Base-by-base conservation (phyloP, 1,140 invertebrate species). In the Pseudomyrmex concolor region DNA sequence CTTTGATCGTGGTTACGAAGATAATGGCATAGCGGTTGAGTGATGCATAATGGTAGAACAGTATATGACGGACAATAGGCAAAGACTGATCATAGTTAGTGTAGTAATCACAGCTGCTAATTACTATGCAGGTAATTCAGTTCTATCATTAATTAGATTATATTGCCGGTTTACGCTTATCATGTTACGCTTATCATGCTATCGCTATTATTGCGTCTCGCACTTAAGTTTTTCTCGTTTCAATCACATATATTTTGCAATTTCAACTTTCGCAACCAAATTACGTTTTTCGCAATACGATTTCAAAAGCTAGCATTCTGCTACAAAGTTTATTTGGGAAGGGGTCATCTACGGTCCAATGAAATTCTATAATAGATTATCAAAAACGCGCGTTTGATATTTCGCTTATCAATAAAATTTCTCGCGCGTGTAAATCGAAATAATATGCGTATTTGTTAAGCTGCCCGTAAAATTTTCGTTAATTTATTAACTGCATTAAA, bases 401-500 rank as follows among this genome's bases (percentile, higher is more conserved):
- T 34, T 34, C 34, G 12, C 5, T 4, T 25, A 25, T 71, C 15
- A 25, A 71, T 70, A 59, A 80, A 78, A 80, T 48, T 71, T 70
- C 10, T 34, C 43, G 43, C 19, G 4, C 45, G 55, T 71, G 55
- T 50, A 13, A 70, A n/a, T 2, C 48, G 34, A 19, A 70, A 48
- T 70, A 78, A 70, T 70, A 70, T 48, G 54, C 54, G 50, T 17
- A 10, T 25, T 7, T 34, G 43, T 12, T 4, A 8, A 34, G 34
- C 5, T 34, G 34, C 5, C 5, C 34, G 34, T 0, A 5, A 34
- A 34, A 34, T 4, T 34, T 34, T 34, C 0, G 34, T 34, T 34
- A 48, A 80, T 80, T 59, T 70, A 80, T 80, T 80, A 80, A 80
- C 43, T 34, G 54, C 19, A 48, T 59, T 59, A 25, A 80, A 59